These are phyloP conservation scores for Orchesella flavescens DNA, from an alignment of 2,888 invertebrate species.

Conservation along the genomic window DNA sequence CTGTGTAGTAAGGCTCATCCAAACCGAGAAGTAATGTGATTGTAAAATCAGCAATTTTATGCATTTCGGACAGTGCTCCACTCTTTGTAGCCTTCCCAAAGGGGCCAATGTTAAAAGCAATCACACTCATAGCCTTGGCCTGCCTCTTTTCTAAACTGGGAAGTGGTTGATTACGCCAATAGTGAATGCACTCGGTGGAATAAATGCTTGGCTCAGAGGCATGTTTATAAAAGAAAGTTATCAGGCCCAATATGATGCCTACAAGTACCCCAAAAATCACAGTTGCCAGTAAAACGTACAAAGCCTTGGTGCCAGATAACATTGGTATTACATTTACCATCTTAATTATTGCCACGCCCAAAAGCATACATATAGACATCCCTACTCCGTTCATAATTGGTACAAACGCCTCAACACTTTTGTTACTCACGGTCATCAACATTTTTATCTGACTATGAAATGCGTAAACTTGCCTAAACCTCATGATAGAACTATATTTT, in stretches of 20 bases:
- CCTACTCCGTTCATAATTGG: constrained; percentile 24
- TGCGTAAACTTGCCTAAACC: background rate
- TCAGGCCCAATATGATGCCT: background rate
- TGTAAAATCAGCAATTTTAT: constrained; percentile 17
- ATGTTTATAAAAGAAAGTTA: constrained; percentile 24
- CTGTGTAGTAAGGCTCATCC: background rate
- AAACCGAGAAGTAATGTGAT: constrained; percentile 17
- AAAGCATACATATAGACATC: constrained; percentile 18
- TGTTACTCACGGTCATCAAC: constrained; percentile 29
- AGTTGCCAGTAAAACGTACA: background rate
- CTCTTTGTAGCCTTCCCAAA: background rate
- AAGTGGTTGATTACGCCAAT: constrained; percentile 15
- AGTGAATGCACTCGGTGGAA: background rate
- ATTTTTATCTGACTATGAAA: constrained; percentile 18
- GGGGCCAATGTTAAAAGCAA: constrained; percentile 6
- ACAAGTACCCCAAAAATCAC: background rate
- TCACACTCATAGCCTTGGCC: constrained; percentile 20
- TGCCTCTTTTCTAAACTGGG: constrained; percentile 15
- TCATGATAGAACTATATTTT: background rate
- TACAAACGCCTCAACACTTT: constrained; percentile 15
- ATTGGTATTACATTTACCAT: background rate
- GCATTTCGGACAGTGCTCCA: background rate
- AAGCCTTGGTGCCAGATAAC: background rate
- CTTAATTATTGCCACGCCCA: constrained; percentile 6
- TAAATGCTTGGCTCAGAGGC: constrained; percentile 1